Conservation (phyloP, 2,888 invertebrate genomes). For the Pheosia gnoma region DNA sequence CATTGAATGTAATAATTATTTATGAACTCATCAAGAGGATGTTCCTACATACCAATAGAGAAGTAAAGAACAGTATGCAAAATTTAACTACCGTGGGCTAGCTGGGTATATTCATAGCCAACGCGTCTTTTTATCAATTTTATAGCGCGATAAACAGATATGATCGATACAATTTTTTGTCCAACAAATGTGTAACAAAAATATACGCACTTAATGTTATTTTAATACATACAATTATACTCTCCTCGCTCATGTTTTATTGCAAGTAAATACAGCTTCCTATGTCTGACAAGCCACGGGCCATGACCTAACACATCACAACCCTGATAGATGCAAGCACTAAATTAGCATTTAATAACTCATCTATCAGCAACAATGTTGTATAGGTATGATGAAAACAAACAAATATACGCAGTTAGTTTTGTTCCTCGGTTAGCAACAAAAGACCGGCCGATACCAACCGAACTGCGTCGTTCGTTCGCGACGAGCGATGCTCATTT, state of each 20-base stretch:
- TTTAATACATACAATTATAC: not conserved
- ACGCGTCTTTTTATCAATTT: slow-evolving; percentile 23
- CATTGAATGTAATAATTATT: too few relatives aligned
- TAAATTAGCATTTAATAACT: slow-evolving; percentile 10
- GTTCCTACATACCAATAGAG: too few relatives aligned
- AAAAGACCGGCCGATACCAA: slow-evolving; percentile 66
- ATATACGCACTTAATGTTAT: slow-evolving; percentile 7
- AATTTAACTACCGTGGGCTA: not conserved
- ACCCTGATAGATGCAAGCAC: slow-evolving; percentile 19
- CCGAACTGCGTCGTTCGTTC: slow-evolving; percentile 68
- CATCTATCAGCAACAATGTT: slow-evolving; percentile 40
- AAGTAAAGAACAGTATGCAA: not conserved
- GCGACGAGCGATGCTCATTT: slow-evolving; percentile 57
- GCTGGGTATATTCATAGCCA: not conserved
- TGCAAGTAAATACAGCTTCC: not conserved
- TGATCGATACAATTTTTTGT: slow-evolving; percentile 22
- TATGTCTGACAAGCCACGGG: not conserved
- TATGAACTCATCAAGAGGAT: too few relatives aligned
- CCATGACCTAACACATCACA: slow-evolving; percentile 40
- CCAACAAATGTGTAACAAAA: slow-evolving; percentile 11
- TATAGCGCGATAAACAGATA: slow-evolving; percentile 31
- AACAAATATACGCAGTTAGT: slow-evolving; percentile 72
- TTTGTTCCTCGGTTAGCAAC: slow-evolving; percentile 72
- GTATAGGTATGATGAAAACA: slow-evolving; percentile 32
- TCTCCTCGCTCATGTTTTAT: not conserved